Evolutionary conservation across 2,888 invertebrate species (phyloP).

Genomic region (Mythimna impura): DNA sequence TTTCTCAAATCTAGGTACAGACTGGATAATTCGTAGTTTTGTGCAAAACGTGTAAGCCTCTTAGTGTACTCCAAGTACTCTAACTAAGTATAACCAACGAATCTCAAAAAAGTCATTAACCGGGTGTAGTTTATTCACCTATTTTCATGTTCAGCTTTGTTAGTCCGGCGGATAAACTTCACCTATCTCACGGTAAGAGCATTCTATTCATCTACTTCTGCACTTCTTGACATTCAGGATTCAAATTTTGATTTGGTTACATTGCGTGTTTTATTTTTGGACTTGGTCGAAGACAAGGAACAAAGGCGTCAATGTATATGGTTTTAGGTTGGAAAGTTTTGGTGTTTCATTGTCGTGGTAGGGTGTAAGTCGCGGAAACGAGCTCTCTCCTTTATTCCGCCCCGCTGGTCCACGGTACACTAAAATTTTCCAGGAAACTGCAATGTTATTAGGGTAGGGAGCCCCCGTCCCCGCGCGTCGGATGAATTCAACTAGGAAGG

Average conservation of each 20-base stretch:
- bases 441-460: constrained; percentile 81
- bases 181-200: constrained; percentile 62
- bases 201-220: constrained; percentile 45
- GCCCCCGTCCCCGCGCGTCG: constrained; percentile 69
- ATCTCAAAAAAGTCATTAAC: constrained; percentile 49
- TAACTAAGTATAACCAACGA: constrained; percentile 34
- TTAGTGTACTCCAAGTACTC: neutral
- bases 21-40: neutral
- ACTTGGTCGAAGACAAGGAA: neutral
- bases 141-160: constrained; percentile 64
- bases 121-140: constrained; percentile 42
- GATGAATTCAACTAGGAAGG: constrained; percentile 88
- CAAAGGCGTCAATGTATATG: constrained; percentile 35
- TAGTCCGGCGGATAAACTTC: constrained; percentile 65
- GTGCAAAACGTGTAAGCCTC: neutral
- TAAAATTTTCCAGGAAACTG: constrained; percentile 82
- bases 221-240: neutral
- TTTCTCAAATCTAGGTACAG: neutral
- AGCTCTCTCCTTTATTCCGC: constrained; percentile 68
- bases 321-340: neutral
- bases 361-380: constrained; percentile 57
- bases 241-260: constrained; percentile 14
- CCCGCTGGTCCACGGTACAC: constrained; percentile 74
- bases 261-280: constrained; percentile 21
- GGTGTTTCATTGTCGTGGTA: constrained; percentile 22